Evolutionary conservation across 2,113 vertebrate genomes (phyloP).

Genomic region (Melanocharis versteri): DNA sequence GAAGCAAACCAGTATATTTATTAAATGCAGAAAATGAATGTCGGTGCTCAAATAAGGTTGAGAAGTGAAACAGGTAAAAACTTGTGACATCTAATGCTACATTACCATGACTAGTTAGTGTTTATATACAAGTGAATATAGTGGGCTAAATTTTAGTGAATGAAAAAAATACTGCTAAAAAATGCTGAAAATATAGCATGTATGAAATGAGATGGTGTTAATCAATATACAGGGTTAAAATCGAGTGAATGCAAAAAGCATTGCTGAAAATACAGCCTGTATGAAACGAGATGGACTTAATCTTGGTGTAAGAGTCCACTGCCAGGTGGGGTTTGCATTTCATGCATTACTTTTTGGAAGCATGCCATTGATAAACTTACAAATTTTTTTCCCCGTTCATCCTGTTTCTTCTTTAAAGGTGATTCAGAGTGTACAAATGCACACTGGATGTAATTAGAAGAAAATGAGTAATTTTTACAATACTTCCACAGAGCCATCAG

Average conservation of each 20-base stretch:
- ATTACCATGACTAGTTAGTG: background rate
- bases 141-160: background rate
- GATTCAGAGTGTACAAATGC: background rate
- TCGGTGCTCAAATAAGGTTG: background rate
- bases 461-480: background rate
- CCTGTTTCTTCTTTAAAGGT: background rate
- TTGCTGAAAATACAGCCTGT: background rate
- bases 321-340: background rate
- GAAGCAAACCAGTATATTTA: background rate
- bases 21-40: background rate
- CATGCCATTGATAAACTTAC: background rate
- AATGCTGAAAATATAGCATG: background rate
- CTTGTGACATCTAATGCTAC: background rate
- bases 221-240: background rate
- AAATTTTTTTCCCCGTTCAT: background rate
- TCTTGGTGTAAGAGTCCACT: background rate
- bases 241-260: background rate
- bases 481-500: background rate
- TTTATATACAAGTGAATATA: background rate
- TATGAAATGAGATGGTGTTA: background rate
- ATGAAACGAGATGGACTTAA: background rate
- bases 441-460: background rate
- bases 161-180: background rate
- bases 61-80: background rate
- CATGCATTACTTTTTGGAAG: background rate